Evolutionary conservation across 2,113 vertebrate species (phyloP).

Genomic region (Oryzias curvinotus): DNA sequence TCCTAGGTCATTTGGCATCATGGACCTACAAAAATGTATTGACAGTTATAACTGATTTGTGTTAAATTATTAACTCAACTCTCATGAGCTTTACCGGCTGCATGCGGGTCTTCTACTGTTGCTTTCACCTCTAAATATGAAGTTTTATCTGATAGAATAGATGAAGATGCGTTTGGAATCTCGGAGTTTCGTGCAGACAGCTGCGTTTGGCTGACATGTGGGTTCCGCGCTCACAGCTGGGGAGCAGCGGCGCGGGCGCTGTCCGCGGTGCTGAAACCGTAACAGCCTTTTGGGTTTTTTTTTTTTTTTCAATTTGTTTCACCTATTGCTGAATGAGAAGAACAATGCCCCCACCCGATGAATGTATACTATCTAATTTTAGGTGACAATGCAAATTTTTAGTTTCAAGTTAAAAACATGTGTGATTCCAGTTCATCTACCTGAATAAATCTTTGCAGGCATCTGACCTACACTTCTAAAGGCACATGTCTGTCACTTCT

Average conservation of each 20-base stretch:
- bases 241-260: slow-evolving; percentile 41
- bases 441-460: slow-evolving; percentile 18
- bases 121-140: background rate
- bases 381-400: too few species aligned
- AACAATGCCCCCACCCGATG: too few species aligned
- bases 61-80: background rate
- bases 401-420: background rate
- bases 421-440: background rate
- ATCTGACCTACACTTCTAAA: slow-evolving; percentile 32
- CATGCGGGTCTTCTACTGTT: background rate
- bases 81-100: slow-evolving; percentile 4
- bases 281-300: background rate
- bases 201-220: slow-evolving; percentile 17
- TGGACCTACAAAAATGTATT: background rate
- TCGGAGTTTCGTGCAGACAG: background rate
- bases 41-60: slow-evolving; percentile 9
- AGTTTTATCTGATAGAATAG: slow-evolving; percentile 17
- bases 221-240: slow-evolving; percentile 18
- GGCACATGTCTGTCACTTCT: slow-evolving; percentile 16
- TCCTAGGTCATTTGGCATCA: background rate
- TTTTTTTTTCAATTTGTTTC: too few species aligned
- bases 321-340: too few species aligned
- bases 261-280: slow-evolving; percentile 62
- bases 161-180: background rate
- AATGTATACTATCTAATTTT: too few species aligned